A percentile compares a stretch with the other conserved stretches of the same genome.
These are phyloP conservation scores for Chiloscyllium plagiosum DNA, from an alignment of 2,113 vertebrate genomes.

Conservation along the genomic window DNA sequence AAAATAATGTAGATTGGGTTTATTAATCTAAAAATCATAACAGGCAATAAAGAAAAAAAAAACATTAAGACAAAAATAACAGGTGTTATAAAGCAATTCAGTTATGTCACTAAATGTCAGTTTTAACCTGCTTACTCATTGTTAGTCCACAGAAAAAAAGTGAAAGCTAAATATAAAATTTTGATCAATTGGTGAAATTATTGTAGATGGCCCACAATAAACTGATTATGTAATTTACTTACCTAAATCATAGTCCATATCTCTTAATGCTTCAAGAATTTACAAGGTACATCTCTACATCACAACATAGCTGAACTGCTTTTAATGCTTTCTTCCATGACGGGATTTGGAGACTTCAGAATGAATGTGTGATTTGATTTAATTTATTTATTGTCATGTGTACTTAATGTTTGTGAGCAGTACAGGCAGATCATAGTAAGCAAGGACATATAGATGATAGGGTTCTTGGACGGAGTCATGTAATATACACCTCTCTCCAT, in stretches of 20 bases:
- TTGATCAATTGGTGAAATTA: background rate
- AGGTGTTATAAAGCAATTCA: background rate
- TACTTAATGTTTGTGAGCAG: too few species aligned
- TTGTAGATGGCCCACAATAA: background rate
- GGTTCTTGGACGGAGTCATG: too few species aligned
- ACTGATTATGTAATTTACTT: background rate
- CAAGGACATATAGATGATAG: too few species aligned
- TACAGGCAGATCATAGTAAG: too few species aligned
- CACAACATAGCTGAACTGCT: background rate
- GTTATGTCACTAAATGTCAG: background rate
- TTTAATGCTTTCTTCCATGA: background rate
- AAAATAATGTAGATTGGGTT: background rate
- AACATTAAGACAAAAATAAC: background rate
- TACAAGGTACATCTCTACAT: background rate
- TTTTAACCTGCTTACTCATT: background rate
- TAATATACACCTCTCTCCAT: too few species aligned
- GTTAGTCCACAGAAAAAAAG: background rate
- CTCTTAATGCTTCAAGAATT: background rate
- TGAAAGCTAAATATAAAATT: background rate
- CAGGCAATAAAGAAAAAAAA: background rate
- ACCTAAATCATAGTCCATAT: background rate
- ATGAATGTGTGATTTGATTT: background rate
- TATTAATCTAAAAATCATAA: background rate
- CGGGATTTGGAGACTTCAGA: background rate
- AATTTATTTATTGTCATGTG: too few species aligned